A percentile compares a stretch with the other conserved stretches of the same genome.
Conservation (phyloP, 2,113 vertebrate species). For the Petaurus breviceps region DNA sequence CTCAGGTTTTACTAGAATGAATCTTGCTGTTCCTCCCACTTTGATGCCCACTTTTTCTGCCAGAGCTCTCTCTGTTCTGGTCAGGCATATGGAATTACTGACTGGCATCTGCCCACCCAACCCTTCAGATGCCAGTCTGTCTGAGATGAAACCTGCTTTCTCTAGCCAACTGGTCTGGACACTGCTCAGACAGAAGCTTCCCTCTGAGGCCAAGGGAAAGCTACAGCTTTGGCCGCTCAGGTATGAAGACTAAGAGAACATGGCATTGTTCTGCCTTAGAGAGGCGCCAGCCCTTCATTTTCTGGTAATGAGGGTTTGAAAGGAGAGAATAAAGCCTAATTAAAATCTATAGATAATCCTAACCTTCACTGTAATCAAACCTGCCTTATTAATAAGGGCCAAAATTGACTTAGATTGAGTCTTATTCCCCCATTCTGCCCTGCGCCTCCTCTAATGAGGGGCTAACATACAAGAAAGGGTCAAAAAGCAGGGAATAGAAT, state of each 20-base stretch:
- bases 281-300: neutral
- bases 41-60: neutral
- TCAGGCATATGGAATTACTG: neutral
- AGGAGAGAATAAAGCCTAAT: neutral
- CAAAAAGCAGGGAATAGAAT: neutral
- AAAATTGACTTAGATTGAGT: neutral
- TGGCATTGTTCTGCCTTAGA: neutral
- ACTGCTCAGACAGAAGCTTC: neutral
- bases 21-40: conserved; percentile 21
- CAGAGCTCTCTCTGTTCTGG: neutral
- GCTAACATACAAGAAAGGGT: neutral
- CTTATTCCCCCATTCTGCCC: neutral
- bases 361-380: neutral
- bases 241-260: neutral
- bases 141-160: neutral
- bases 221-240: neutral
- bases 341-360: neutral
- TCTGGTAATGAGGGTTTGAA: neutral
- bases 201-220: neutral
- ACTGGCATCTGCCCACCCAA: neutral
- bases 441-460: neutral
- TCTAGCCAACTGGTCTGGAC: neutral
- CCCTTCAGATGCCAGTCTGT: neutral
- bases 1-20: conserved; percentile 4
- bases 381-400: neutral